Conservation (phyloP, 1,140 invertebrate genomes). For the Procambarus clarkii region DNA sequence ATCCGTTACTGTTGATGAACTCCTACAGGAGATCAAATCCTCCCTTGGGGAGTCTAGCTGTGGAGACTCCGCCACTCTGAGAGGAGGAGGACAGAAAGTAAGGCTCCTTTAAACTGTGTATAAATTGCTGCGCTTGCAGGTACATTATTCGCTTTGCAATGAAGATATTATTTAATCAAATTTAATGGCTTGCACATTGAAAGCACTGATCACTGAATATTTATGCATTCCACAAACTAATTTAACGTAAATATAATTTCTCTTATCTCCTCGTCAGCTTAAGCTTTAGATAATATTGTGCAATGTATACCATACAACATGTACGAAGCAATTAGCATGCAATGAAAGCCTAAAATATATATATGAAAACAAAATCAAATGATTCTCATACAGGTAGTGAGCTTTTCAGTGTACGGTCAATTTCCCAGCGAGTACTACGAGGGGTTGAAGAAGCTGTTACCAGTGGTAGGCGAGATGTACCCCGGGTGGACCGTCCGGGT, state of each 20-base stretch:
- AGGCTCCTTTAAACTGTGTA: not conserved
- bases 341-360: too few relatives aligned
- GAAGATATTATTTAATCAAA: too few relatives aligned
- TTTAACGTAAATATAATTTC: too few relatives aligned
- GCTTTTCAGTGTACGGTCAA: conserved; percentile 4
- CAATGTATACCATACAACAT: too few relatives aligned
- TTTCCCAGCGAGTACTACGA: not conserved
- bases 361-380: too few relatives aligned
- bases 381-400: not conserved
- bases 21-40: not conserved
- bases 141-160: too few relatives aligned
- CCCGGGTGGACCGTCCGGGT: conserved; percentile 18
- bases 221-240: too few relatives aligned
- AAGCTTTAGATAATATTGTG: too few relatives aligned
- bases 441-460: conserved; percentile 2
- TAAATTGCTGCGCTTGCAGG: not conserved
- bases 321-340: too few relatives aligned
- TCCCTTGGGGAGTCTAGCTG: not conserved
- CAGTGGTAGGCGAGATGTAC: not conserved
- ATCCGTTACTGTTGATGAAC: not conserved
- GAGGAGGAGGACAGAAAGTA: not conserved
- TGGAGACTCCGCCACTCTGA: not conserved
- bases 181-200: too few relatives aligned
- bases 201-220: too few relatives aligned
- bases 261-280: too few relatives aligned